Evolutionary conservation across 2,797 vertebrate genomes (phyloP).

Genomic region (Caiman crocodilus): DNA sequence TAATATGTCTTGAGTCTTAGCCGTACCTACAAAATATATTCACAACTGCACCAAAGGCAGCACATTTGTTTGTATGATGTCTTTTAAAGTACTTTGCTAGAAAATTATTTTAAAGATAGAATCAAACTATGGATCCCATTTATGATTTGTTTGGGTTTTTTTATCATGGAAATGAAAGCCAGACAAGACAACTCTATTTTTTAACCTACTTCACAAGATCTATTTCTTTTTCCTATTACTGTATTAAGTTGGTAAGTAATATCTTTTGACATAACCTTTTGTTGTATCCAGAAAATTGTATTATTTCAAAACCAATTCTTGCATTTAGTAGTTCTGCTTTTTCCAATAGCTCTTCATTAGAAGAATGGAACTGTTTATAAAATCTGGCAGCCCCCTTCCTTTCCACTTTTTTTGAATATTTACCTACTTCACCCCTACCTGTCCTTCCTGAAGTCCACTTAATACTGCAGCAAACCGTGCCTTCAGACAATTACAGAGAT

Average conservation of each 20-base stretch:
- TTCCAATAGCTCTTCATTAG: not conserved
- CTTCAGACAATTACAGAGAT: not conserved
- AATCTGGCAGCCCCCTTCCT: not conserved
- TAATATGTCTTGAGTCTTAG: not conserved
- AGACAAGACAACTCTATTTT: slow-evolving; percentile 24
- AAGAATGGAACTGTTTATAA: slow-evolving; percentile 14
- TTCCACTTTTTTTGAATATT: not conserved
- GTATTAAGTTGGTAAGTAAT: not conserved
- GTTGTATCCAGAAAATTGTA: slow-evolving; percentile 11
- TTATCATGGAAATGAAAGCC: not conserved
- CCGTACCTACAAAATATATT: not conserved
- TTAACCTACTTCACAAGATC: slow-evolving; percentile 13
- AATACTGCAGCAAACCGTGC: not conserved
- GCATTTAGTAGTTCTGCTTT: not conserved
- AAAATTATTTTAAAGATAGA: not conserved
- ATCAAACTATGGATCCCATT: not conserved
- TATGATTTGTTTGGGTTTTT: not conserved
- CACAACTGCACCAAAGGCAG: not conserved
- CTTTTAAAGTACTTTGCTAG: not conserved
- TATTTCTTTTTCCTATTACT: slow-evolving; percentile 30
- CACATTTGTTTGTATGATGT: not conserved
- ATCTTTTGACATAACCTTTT: slow-evolving; percentile 3
- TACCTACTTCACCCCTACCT: slow-evolving; percentile 19
- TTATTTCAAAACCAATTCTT: slow-evolving; percentile 17
- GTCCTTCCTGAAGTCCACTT: slow-evolving; percentile 19